A percentile compares a stretch with the other conserved stretches of the same genome.
Conservation (phyloP, 2,113 vertebrate genomes). For the Leiothrix lutea region DNA sequence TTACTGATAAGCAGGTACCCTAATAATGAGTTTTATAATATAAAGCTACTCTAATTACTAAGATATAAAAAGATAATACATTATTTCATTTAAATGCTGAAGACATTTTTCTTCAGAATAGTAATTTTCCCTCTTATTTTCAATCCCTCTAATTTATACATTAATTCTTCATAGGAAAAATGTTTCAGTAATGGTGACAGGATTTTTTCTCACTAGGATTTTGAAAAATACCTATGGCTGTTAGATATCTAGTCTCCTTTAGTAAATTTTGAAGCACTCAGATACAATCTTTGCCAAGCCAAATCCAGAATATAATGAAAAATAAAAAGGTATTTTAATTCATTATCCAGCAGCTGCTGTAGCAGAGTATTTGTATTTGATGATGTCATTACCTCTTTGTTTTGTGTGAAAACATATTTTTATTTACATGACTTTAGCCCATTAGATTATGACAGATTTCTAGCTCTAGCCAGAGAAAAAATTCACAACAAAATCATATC, state of each 20-base stretch:
- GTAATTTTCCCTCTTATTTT: not conserved
- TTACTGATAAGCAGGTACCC: not conserved
- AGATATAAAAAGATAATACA: not conserved
- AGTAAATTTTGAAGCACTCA: not conserved
- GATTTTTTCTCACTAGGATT: not conserved
- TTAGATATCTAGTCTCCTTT: not conserved
- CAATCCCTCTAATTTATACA: not conserved
- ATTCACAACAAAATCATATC: not conserved
- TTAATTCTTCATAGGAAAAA: not conserved
- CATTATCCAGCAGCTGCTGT: not conserved
- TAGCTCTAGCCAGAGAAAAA: not conserved
- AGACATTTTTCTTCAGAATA: not conserved
- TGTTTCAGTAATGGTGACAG: not conserved
- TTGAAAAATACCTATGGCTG: not conserved
- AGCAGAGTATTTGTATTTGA: not conserved
- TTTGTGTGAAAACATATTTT: not conserved
- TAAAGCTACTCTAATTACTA: not conserved
- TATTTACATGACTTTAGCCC: not conserved
- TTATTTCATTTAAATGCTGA: not conserved
- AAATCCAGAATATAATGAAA: not conserved
- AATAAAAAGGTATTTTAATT: not conserved
- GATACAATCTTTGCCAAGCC: not conserved
- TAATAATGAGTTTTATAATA: not conserved
- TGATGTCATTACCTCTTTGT: accelerated
- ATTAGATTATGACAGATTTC: not conserved